Percentiles rank a stretch among this genome's conserved stretches.
Evolutionary conservation across 2,888 invertebrate species (phyloP).

Genomic region (Tuta absoluta): DNA sequence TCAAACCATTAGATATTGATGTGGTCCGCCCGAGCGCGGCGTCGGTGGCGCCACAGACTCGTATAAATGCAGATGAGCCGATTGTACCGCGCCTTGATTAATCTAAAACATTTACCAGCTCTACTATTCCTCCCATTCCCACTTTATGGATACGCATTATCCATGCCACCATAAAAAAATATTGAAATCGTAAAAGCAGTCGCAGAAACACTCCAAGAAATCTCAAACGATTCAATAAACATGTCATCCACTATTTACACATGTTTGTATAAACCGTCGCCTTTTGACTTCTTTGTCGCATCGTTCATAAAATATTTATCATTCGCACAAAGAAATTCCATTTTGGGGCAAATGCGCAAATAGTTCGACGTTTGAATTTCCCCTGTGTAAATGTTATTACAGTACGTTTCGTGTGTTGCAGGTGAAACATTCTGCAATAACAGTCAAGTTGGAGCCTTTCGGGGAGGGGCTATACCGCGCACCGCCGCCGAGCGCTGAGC

Average conservation of each 20-base stretch:
- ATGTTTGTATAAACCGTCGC: conserved; percentile 48
- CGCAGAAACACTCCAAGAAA: neutral
- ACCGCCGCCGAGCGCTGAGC: conserved; percentile 4
- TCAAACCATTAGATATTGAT: conserved; percentile 53
- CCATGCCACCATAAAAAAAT: neutral
- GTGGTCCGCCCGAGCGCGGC: conserved; percentile 52
- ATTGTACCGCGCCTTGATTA: conserved; percentile 66
- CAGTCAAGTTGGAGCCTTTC: conserved; percentile 45
- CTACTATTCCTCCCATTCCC: conserved; percentile 20
- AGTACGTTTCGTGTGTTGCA: conserved; percentile 63
- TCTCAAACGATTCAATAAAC: conserved; percentile 13
- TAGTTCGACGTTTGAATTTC: conserved; percentile 79
- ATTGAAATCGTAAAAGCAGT: conserved; percentile 10
- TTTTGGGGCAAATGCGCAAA: conserved; percentile 75
- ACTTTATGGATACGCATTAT: conserved; percentile 1
- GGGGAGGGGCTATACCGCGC: conserved; percentile 12
- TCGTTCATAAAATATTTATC: conserved; percentile 74
- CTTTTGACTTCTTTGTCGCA: conserved; percentile 69
- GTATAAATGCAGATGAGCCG: conserved; percentile 70
- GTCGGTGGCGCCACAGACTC: conserved; percentile 52
- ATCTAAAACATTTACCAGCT: conserved; percentile 64
- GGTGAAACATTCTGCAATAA: conserved; percentile 71
- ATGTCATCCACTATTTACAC: conserved; percentile 51
- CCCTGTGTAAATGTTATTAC: conserved; percentile 78
- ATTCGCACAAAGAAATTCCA: conserved; percentile 75